Evolutionary conservation across 35 echinoderm and acorn worm species (phyloP).

Genomic region (Apostichopus californicus): DNA sequence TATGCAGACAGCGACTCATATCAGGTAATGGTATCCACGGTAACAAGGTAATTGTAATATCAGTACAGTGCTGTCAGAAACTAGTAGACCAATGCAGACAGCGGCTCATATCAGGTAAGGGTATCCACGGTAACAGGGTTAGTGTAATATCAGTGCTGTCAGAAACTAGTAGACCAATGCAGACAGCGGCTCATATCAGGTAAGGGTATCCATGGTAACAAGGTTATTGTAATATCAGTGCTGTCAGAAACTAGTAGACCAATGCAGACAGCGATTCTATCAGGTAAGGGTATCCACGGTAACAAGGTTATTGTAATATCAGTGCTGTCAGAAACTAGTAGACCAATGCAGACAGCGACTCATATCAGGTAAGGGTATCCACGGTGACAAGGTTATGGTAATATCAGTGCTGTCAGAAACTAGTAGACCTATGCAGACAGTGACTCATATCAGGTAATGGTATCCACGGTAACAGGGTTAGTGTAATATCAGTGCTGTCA

Average conservation of each 20-base stretch:
- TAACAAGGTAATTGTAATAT: background rate
- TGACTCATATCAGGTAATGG: conserved; percentile 73
- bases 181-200: background rate
- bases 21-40: too few relatives aligned
- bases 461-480: background rate
- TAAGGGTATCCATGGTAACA: too few relatives aligned
- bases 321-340: background rate
- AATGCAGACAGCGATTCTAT: background rate
- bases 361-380: conserved; percentile 66
- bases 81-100: background rate
- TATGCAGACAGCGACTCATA: background rate
- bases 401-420: background rate
- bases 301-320: background rate
- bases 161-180: background rate
- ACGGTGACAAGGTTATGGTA: background rate
- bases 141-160: background rate
- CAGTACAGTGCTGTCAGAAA: background rate
- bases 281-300: too few relatives aligned
- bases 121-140: too few relatives aligned
- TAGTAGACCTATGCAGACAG: background rate
- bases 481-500: background rate
- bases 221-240: background rate
- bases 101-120: background rate
- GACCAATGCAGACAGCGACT: conserved; percentile 62
- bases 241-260: background rate